Evolutionary conservation across 2,888 invertebrate species (phyloP), one percentile per base, ranked within the genome.

Genomic region (Orthonychiurus folsomi): DNA sequence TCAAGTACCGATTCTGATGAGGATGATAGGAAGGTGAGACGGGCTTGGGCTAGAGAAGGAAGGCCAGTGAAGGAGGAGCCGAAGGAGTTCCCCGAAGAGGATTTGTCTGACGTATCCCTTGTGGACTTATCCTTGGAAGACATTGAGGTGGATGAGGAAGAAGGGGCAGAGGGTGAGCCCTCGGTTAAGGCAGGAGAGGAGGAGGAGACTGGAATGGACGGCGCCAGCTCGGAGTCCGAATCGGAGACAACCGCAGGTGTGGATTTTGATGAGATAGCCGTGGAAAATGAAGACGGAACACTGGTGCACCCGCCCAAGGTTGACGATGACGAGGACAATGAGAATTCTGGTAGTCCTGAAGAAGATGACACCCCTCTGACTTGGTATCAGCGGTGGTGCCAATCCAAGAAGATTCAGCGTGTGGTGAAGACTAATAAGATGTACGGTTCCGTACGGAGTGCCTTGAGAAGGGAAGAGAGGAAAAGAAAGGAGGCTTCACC

Each of bases 331-430:
- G 24, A 23, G 21, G 5, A 9, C 5, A 52, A 52, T 9, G 52
- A 52, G 20, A 20, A 52, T 12, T 9, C 5, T 3, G 52, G 52
- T 52, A 9, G 52, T 12, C 9, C 52, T 12, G 53, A 56, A 2
- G 60, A 63, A 24, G 62, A 67, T 24, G 63, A 65, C 12, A 68
- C 63, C n/a, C 72, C 72, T 3, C 50, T 69, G 0, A 74, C 73
- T 2, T 74, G 74, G 74, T 73, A 73, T 50, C 72, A 73, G 58
- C 60, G 74, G 48, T 74, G 74, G 74, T 71, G 73, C 50, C 66
- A 72, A 55, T 71, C 70, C 55, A 72, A 73, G 63, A 73, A 71
- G 54, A 74, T 74, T 28, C 73, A 74, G 27, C 71, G 72, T 48
- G 73, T 74, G 1, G 73, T 72, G n/a, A 72, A 71, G 18, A 70